Base-by-base conservation (phyloP, 2,797 vertebrate genomes). In the Erethizon dorsatum region DNA sequence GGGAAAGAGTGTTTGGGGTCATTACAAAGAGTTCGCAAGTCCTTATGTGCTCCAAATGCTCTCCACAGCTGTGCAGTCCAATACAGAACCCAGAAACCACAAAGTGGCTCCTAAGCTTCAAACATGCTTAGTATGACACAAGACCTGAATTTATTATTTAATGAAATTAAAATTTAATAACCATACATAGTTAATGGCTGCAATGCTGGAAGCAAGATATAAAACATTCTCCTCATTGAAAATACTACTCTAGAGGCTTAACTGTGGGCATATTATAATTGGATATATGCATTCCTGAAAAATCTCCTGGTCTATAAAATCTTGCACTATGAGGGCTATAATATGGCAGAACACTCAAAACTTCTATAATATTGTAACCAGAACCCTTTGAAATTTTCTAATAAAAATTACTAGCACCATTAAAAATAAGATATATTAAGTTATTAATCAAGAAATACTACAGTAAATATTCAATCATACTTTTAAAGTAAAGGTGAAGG, bases 121-220 rank as follows among this genome's bases (percentile, higher is more conserved):
- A 80, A 26, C 45, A 67, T 5, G 33, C 14, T 45, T 26, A 20
- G 14, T 41, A 13, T 59, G 37, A 78, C 5, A 12, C 2, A 22
- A 45, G 31, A 71, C 50, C 28, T 2, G 9, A 33, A 52, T 18
- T 56, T 71, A 75, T 61, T 77, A 88, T 83, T 79, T 69, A 24
- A 89, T 65, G 12, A 91, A 69, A 15, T 75, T 59, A 84, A 85
- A 59, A 56, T 90, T 61, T 92, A 93, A 95, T 24, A 77, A 54
- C n/a, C 52, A 85, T 26, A 24, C 31, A 52, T 47, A 18, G n/a
- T 17, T 47, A 65, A 11, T 57, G 45, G 37, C 7, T 52, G 6
- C 13, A 18, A 59, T 45, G 67, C 31, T 33, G 9, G 28, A 92
- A 57, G n/a, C 18, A 92, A 94, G 20, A 71, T 28, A 90, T 41